Evolutionary conservation across 2,797 vertebrate species (phyloP).

Genomic region (Pipistrellus pygmaeus): DNA sequence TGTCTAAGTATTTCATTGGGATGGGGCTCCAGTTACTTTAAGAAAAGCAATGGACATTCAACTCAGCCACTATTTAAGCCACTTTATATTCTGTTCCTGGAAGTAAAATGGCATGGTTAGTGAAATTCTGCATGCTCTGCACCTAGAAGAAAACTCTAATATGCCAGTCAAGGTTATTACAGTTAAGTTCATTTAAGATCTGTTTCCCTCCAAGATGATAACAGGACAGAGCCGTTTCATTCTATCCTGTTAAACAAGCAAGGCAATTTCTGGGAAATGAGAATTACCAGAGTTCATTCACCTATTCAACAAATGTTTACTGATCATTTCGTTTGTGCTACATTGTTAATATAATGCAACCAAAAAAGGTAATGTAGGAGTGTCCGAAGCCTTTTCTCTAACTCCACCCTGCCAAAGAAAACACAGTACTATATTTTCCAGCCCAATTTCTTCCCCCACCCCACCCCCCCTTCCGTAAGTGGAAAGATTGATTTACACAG

Average conservation of each 20-base stretch:
- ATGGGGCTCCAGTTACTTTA: not conserved
- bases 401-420: not conserved
- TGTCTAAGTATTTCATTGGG: not conserved
- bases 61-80: not conserved
- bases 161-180: not conserved
- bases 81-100: not conserved
- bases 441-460: not conserved
- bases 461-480: not conserved
- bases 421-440: not conserved
- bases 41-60: constrained; percentile 3
- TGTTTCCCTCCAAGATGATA: not conserved
- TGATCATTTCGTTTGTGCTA: not conserved
- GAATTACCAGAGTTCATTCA: constrained; percentile 1
- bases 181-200: not conserved
- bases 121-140: not conserved
- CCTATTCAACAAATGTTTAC: not conserved
- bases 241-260: not conserved
- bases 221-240: not conserved
- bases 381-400: not conserved
- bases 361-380: not conserved
- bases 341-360: not conserved
- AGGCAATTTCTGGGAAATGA: constrained; percentile 10
- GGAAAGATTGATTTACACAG: not conserved
- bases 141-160: not conserved
- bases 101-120: not conserved